Base-by-base conservation (phyloP, 2,888 invertebrate species). In the Tenthredo notha region DNA sequence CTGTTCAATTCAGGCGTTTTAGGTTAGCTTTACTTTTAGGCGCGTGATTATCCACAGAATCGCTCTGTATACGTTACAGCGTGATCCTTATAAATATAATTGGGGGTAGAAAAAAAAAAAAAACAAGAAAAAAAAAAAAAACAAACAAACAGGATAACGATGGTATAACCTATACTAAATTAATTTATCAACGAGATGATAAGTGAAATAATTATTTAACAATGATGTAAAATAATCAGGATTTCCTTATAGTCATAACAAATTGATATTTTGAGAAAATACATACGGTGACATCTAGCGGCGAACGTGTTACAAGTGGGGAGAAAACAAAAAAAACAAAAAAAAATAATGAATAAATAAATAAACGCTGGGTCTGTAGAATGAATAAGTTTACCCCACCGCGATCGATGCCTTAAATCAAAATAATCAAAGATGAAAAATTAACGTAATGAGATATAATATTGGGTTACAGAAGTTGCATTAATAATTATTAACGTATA, bases 401-500 rank as follows among this genome's bases (percentile, higher is more conserved):
- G 67, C 67, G 67, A 67, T 18, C 29, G 15, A 67, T 67, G 67
- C 33, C 67, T 67, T 67, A 15, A 67, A 33, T 67, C 33, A 67
- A 67, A 33, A 29, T 15, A 1, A 67, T 4, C 15, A 9, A 67
- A 37, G 2, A 78, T 21, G n/a, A 33, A 78, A 33, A 78, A 50
- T 21, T 21, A 54, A 77, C 78, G 37, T 21, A 12, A 58, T 40
- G 58, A 47, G 54, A 77, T 61, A 37, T 80, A 25, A 18, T 80
- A 40, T 58, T 21, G 61, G 33, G 50, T 54, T 33, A 61, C 18
- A 15, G 10, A 61, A 37, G 67, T 70, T 83, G 83, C 67, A 70
- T 83, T 83, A 70, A 83, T 83, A 47, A 83, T 67, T 83, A 67
- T 47, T 18, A 43, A 83, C 65, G 47, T 67, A 83, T 67, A 83